Evolutionary conservation across 2,888 invertebrate species (phyloP).

Genomic region (Nemoura dubitans): DNA sequence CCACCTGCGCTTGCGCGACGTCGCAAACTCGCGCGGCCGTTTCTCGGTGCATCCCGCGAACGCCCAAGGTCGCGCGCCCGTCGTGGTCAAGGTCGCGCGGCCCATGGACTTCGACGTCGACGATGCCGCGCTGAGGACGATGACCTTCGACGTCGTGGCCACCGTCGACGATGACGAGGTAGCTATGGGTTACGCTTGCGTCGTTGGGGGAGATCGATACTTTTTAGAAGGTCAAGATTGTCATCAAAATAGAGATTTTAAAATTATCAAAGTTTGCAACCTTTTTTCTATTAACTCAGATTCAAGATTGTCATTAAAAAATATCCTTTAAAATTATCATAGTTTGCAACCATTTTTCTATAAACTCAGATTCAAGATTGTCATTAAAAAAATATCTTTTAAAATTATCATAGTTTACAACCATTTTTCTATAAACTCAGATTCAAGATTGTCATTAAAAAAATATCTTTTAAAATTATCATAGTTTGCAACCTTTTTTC

Average conservation of each 20-base stretch:
- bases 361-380: no score
- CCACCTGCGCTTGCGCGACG: slow-evolving; percentile 68
- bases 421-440: no score
- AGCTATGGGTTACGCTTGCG: slow-evolving; percentile 44
- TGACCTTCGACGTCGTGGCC: slow-evolving; percentile 75
- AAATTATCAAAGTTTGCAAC: not conserved
- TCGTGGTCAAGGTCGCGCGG: slow-evolving; percentile 76
- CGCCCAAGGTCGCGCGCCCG: slow-evolving; percentile 77
- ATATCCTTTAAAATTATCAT: no score
- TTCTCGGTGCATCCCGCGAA: slow-evolving; percentile 73
- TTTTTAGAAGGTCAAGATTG: no score
- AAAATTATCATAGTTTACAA: no score
- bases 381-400: no score
- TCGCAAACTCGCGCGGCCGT: slow-evolving; percentile 67
- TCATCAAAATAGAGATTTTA: no score
- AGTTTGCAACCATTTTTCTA: no score
- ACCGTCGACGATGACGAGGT: slow-evolving; percentile 63
- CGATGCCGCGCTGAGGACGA: slow-evolving; percentile 66
- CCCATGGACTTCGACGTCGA: slow-evolving; percentile 76
- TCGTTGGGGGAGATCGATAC: no score
- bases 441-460: no score
- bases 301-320: no score
- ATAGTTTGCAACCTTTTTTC: not conserved
- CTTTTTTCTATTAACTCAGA: not conserved
- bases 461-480: no score